Conservation (phyloP, 2,888 invertebrate species). For the Protodeltote pygarga region DNA sequence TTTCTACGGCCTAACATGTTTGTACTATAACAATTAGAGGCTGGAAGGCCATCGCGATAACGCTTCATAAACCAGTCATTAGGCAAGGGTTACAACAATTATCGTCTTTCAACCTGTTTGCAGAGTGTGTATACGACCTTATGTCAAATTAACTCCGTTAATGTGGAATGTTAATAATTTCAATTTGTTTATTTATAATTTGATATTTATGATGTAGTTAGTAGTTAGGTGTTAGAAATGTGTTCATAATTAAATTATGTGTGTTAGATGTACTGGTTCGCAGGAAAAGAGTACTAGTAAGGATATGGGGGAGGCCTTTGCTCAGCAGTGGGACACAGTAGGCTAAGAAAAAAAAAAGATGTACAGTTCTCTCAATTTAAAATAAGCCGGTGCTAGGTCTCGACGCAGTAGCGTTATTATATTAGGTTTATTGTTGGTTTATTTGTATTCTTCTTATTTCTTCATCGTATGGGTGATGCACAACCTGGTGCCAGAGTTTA, state of each 20-base stretch:
- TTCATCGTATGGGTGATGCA: too few species aligned
- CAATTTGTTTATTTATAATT: conserved; percentile 34
- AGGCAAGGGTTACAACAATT: conserved; percentile 33
- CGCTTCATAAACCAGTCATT: conserved; percentile 39
- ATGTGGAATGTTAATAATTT: conserved; percentile 18
- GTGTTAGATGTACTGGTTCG: too few species aligned
- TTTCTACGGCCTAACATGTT: conserved; percentile 25
- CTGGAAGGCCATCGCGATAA: conserved; percentile 35
- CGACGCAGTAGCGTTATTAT: too few species aligned
- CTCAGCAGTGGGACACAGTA: too few species aligned
- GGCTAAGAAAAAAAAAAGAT: too few species aligned
- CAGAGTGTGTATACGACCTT: conserved; percentile 37
- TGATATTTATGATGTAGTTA: conserved; percentile 13
- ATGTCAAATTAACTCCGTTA: conserved; percentile 43
- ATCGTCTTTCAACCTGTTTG: conserved; percentile 46
- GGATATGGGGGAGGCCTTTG: too few species aligned
- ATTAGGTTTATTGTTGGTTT: too few species aligned
- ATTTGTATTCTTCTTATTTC: too few species aligned
- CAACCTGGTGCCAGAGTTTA: too few species aligned
- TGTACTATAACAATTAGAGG: conserved; percentile 33
- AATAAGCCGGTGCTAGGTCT: too few species aligned
- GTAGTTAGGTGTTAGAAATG: conserved; percentile 2
- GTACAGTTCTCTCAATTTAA: too few species aligned
- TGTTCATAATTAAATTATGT: conserved; percentile 7
- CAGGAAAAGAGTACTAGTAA: too few species aligned